A percentile compares a stretch with the other conserved stretches of the same genome.
Conservation (phyloP, 2,888 invertebrate genomes). For the Tinea pellionella region DNA sequence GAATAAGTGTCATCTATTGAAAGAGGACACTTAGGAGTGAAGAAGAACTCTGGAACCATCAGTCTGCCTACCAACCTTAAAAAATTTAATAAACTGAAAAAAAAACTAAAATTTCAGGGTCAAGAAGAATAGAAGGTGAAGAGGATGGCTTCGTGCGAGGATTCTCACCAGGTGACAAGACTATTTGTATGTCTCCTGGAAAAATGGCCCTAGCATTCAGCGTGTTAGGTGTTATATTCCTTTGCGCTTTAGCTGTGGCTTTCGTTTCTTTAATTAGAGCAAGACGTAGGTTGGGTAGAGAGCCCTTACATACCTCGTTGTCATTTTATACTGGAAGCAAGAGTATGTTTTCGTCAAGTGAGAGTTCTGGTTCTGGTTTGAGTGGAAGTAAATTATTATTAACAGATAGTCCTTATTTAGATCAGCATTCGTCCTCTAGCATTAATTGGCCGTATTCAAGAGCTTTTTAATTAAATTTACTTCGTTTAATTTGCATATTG, state of each 20-base stretch:
- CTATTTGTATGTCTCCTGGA: conserved; percentile 79
- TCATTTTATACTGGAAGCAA: conserved; percentile 71
- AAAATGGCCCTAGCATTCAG: conserved; percentile 83
- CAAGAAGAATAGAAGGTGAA: conserved; percentile 52
- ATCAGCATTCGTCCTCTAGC: conserved; percentile 65
- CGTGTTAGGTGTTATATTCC: conserved; percentile 76
- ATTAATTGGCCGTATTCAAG: conserved; percentile 66
- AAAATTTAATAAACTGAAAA: too few relatives aligned
- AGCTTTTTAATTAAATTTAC: conserved; percentile 32
- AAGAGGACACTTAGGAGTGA: too few relatives aligned
- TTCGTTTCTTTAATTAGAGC: conserved; percentile 75
- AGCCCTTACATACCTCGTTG: conserved; percentile 61
- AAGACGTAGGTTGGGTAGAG: conserved; percentile 59
- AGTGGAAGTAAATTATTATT: conserved; percentile 71
- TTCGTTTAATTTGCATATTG: too few relatives aligned
- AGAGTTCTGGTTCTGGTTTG: conserved; percentile 69
- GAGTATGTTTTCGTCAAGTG: conserved; percentile 71
- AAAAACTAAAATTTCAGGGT: conserved; percentile 32
- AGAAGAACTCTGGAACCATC: too few relatives aligned
- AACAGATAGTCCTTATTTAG: conserved; percentile 72
- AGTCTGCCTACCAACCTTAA: too few relatives aligned
- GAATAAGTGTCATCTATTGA: too few relatives aligned
- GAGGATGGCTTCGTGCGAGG: conserved; percentile 50
- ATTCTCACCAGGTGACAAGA: conserved; percentile 70
- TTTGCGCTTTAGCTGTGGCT: conserved; percentile 77